These are phyloP conservation scores for Xylocampa areola DNA, from an alignment of 2,888 invertebrate species.

Conservation along the genomic window DNA sequence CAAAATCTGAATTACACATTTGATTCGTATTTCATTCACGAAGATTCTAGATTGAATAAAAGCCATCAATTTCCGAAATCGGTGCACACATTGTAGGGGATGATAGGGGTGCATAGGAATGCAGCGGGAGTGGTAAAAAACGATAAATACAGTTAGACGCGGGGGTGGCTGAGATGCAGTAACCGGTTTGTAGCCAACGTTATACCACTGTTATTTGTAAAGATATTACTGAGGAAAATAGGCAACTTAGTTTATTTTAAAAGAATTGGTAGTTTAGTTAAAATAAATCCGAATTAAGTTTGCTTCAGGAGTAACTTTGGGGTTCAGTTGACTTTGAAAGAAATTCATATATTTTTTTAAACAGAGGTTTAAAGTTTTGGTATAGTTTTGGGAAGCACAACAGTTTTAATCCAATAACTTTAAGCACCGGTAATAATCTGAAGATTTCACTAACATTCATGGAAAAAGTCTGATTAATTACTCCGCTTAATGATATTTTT, in stretches of 20 bases:
- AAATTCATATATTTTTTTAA: too few relatives aligned
- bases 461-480: too few relatives aligned
- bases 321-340: background rate
- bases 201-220: conserved; percentile 73
- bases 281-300: background rate
- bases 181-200: conserved; percentile 72
- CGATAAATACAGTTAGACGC: conserved; percentile 84
- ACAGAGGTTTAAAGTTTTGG: too few relatives aligned
- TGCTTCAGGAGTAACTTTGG: background rate
- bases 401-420: too few relatives aligned
- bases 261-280: background rate
- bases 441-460: too few relatives aligned
- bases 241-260: background rate
- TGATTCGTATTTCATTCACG: conserved; percentile 15
- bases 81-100: conserved; percentile 65
- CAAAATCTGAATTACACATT: conserved; percentile 10
- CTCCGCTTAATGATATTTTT: too few relatives aligned
- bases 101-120: conserved; percentile 85
- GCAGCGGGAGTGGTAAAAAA: conserved; percentile 79
- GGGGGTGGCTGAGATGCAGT: conserved; percentile 69
- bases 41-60: conserved; percentile 49
- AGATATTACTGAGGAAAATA: conserved; percentile 5
- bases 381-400: too few relatives aligned
- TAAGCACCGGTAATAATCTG: too few relatives aligned
- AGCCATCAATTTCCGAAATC: conserved; percentile 57